Conservation (phyloP, 2,113 vertebrate genomes). For the Oryzias curvinotus region DNA sequence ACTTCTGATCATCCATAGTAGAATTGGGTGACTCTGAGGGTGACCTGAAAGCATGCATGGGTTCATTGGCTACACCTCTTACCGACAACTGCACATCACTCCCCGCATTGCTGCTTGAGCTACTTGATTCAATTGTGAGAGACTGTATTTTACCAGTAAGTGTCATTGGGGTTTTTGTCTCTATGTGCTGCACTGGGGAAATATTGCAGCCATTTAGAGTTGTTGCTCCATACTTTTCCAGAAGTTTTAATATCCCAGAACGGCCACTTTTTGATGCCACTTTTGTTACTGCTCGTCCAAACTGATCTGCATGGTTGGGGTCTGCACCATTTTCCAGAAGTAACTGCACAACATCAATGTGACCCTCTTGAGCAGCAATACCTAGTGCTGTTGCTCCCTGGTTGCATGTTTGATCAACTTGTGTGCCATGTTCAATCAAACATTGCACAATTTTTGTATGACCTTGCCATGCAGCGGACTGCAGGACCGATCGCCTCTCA, state of each 20-base stretch:
- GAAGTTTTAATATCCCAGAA: slow-evolving; percentile 88
- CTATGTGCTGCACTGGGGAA: slow-evolving; percentile 95
- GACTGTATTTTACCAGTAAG: slow-evolving; percentile 89
- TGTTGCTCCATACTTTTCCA: slow-evolving; percentile 94
- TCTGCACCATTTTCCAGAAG: slow-evolving; percentile 92
- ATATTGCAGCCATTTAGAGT: slow-evolving; percentile 90
- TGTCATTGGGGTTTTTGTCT: slow-evolving; percentile 84
- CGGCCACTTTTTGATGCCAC: slow-evolving; percentile 98
- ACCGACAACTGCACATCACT: slow-evolving; percentile 85
- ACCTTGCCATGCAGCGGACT: slow-evolving; percentile 97
- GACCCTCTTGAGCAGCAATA: slow-evolving; percentile 98
- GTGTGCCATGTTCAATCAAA: slow-evolving; percentile 87
- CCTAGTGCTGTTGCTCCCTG: slow-evolving; percentile 97
- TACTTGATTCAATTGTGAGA: slow-evolving; percentile 92
- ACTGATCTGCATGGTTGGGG: slow-evolving; percentile 96
- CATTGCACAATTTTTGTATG: slow-evolving; percentile 90
- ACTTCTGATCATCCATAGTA: slow-evolving; percentile 93
- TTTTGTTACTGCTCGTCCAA: slow-evolving; percentile 95
- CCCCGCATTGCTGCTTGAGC: slow-evolving; percentile 92
- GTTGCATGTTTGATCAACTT: slow-evolving; percentile 94
- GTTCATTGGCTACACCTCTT: slow-evolving; percentile 86
- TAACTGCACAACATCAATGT: slow-evolving; percentile 92
- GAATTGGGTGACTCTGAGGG: slow-evolving; percentile 96
- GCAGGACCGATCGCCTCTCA: slow-evolving; percentile 92
- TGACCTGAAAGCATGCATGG: slow-evolving; percentile 93